A percentile compares a stretch with the other conserved stretches of the same genome.
Conservation (phyloP, 2,113 vertebrate genomes). For the Dasyurus viverrinus region DNA sequence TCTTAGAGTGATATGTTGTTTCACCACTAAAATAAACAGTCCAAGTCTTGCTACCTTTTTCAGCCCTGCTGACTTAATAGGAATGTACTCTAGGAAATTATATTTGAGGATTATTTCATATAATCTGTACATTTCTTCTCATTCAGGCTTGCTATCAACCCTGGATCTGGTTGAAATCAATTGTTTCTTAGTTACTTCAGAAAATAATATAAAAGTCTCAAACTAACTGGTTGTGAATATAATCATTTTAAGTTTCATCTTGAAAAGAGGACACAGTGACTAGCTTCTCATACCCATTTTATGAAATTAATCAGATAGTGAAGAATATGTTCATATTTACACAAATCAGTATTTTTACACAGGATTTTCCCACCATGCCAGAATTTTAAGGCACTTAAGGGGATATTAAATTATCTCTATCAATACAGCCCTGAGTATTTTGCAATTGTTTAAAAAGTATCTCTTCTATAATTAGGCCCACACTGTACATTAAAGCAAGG, state of each 20-base stretch:
- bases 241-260: constrained; percentile 93
- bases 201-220: constrained; percentile 90
- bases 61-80: not conserved
- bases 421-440: constrained; percentile 69
- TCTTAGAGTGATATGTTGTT: too few relatives aligned
- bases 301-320: constrained; percentile 84
- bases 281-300: constrained; percentile 88
- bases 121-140: constrained; percentile 21
- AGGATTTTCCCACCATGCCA: constrained; percentile 61
- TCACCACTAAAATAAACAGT: too few relatives aligned
- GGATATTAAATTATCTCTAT: constrained; percentile 52
- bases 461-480: constrained; percentile 56
- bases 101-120: constrained; percentile 6
- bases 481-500: too few relatives aligned
- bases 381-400: constrained; percentile 62
- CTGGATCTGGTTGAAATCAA: constrained; percentile 98
- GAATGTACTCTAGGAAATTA: too few relatives aligned
- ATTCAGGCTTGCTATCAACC: constrained; percentile 87
- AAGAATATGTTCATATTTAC: constrained; percentile 87
- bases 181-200: constrained; percentile 87
- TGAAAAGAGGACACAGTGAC: constrained; percentile 89
- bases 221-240: constrained; percentile 92
- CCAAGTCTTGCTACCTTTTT: not conserved
- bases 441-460: constrained; percentile 76
- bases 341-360: constrained; percentile 3